Evolutionary conservation across 2,888 invertebrate genomes (phyloP), one percentile per base, ranked within the genome.

Genomic region (Anthophora plumipes): DNA sequence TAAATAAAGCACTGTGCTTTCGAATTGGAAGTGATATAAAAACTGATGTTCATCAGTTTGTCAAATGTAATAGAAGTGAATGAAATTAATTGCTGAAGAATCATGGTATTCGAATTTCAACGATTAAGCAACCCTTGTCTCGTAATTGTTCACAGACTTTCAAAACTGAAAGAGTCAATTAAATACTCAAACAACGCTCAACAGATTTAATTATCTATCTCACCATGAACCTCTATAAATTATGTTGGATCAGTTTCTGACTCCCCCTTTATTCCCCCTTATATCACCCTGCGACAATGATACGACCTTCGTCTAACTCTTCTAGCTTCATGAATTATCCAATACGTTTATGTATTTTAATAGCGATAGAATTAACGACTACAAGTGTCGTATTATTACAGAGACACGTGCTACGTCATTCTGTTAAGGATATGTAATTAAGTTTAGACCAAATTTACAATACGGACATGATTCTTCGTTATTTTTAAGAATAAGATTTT

Each of bases 251-350:
- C 71, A 77, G 69, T 73, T 69, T 31, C 25, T 46, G 20, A 11
- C 54, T 37, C 52, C 20, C 12, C 64, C 31, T 43, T 54, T 60
- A 20, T 14, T 17, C 22, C 12, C 64, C 43, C 68, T 43, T 57
- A 17, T 52, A 22, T 66, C 37, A 17, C 17, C 37, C 0, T 61
- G 25, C 68, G 52, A 8, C 41, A 55, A 71, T 61, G 61, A 70
- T 61, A 61, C 66, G 77, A 60, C 83, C 83, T 83, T 83, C 64
- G 46, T 39, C 39, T 39, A 50, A 61, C 55, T 67, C 50, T 31
- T 54, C 41, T 25, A 25, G 39, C 17, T 52, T 52, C 39, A 52
- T 22, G 46, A 64, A 76, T 83, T 79, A 70, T 31, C n/a, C 48
- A 46, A 43, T 48, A 31, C 61, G 39, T 31, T 71, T 20, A n/a